Base-by-base conservation (phyloP, 2,888 invertebrate genomes). In the Limenitis camilla region DNA sequence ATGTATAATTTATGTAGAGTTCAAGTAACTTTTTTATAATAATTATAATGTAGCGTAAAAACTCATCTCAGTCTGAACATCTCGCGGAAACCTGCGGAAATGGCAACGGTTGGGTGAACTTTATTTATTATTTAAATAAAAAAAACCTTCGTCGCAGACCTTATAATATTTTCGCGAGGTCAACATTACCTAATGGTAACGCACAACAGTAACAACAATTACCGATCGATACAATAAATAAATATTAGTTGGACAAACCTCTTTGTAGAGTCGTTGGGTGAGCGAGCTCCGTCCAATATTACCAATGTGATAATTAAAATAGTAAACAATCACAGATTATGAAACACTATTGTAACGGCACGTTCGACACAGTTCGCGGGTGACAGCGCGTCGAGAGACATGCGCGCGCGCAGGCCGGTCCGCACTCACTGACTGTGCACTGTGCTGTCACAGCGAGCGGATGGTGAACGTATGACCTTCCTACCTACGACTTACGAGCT, bases 401-500 rank as follows among this genome's bases (percentile, higher is more conserved):
- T 85, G 84, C 82, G 82, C 76, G 59, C 67, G 71, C 84, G 79
- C 71, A 68, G 76, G 60, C 68, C 70, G 81, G 79, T 81, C 80
- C 78, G 78, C 82, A 81, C 82, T 78, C 72, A 85, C 85, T 83
- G 77, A 65, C 57, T 62, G 61, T 58, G 53, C 57, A 50, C 49
- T n/a, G n/a, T 19, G 19, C 19, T 19, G 19, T 19, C 19, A 19
- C 19, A 19, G 19, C 19, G 19, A 58, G 65, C 60, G 57, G 66
- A 65, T 63, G 72, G 83, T 82, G 84, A 84, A 83, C 78, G 84
- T 80, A n/a, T n/a, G n/a, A n/a, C n/a, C n/a, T n/a, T n/a, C n/a
- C n/a, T n/a, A n/a, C n/a, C n/a, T n/a, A n/a, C n/a, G n/a, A n/a
- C n/a, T n/a, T n/a, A n/a, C n/a, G n/a, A n/a, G n/a, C n/a, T n/a